Conservation (phyloP, 2,888 invertebrate species). For the Chouioia cunea region DNA sequence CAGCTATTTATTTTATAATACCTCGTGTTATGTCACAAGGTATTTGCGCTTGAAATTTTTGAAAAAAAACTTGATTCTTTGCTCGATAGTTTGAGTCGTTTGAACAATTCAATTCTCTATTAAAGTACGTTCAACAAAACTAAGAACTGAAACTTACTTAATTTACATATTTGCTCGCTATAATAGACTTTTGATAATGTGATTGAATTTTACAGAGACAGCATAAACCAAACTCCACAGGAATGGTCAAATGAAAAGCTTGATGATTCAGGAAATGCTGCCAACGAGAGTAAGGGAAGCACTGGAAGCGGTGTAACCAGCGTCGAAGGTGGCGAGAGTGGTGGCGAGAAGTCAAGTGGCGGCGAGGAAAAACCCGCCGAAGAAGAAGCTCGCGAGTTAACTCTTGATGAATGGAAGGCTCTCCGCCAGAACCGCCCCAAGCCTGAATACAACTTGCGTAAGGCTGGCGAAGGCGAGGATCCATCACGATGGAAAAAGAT, state of each 20-base stretch:
- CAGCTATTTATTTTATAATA: too few relatives aligned
- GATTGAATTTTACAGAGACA: constrained; percentile 57
- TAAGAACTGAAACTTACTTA: too few relatives aligned
- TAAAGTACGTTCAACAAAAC: too few relatives aligned
- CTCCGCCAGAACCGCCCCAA: constrained; percentile 84
- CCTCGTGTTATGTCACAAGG: too few relatives aligned
- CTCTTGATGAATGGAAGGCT: constrained; percentile 95
- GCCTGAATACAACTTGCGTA: constrained; percentile 91
- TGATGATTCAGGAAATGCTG: constrained; percentile 56
- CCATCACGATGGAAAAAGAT: constrained; percentile 93
- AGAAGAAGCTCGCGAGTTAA: constrained; percentile 87
- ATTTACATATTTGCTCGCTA: too few relatives aligned
- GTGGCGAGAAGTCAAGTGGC: constrained; percentile 50
- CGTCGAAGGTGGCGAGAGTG: constrained; percentile 61
- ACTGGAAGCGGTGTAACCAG: constrained; percentile 38
- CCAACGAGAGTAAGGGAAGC: constrained; percentile 40
- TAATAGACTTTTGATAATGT: constrained; percentile 7
- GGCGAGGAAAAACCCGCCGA: constrained; percentile 73
- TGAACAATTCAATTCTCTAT: too few relatives aligned
- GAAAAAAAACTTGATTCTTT: too few relatives aligned
- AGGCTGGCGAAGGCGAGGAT: constrained; percentile 95
- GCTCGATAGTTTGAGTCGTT: not conserved
- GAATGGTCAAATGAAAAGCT: constrained; percentile 70
- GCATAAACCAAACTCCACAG: constrained; percentile 59
- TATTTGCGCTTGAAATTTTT: too few relatives aligned